Conservation (phyloP, 2,888 invertebrate genomes). For the Plagodis dolabraria region DNA sequence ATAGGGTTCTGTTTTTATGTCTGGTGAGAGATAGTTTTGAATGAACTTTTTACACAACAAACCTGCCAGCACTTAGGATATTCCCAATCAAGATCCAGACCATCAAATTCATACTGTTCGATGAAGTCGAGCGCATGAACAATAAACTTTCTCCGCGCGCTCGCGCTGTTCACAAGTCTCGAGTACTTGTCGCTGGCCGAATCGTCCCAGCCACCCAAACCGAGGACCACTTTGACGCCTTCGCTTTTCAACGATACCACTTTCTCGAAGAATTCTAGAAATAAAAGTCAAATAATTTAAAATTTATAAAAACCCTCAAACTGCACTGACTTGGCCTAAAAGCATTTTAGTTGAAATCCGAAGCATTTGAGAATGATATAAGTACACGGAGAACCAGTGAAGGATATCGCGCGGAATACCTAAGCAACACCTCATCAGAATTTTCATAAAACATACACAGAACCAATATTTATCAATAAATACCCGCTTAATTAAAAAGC, state of each 20-base stretch:
- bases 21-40: too few relatives aligned
- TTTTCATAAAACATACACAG: too few relatives aligned
- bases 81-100: slow-evolving; percentile 97
- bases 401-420: too few relatives aligned
- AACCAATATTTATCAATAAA: too few relatives aligned
- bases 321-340: too few relatives aligned
- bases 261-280: slow-evolving; percentile 93
- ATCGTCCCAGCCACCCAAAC: slow-evolving; percentile 98
- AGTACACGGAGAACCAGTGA: too few relatives aligned
- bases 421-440: too few relatives aligned
- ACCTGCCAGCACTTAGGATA: slow-evolving; percentile 97
- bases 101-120: slow-evolving; percentile 93
- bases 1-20: too few relatives aligned
- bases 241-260: slow-evolving; percentile 89
- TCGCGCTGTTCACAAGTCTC: slow-evolving; percentile 89
- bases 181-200: slow-evolving; percentile 96
- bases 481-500: too few relatives aligned
- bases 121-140: slow-evolving; percentile 91
- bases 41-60: slow-evolving; percentile 20
- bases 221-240: slow-evolving; percentile 92
- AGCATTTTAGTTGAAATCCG: too few relatives aligned
- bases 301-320: neutral
- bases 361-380: too few relatives aligned
- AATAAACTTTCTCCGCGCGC: slow-evolving; percentile 89
- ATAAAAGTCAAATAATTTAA: neutral